Percentiles rank a stretch among this genome's conserved stretches.
These are phyloP conservation scores for Cyprinodon diabolis DNA, from an alignment of 2,797 vertebrate genomes.

Conservation along the genomic window DNA sequence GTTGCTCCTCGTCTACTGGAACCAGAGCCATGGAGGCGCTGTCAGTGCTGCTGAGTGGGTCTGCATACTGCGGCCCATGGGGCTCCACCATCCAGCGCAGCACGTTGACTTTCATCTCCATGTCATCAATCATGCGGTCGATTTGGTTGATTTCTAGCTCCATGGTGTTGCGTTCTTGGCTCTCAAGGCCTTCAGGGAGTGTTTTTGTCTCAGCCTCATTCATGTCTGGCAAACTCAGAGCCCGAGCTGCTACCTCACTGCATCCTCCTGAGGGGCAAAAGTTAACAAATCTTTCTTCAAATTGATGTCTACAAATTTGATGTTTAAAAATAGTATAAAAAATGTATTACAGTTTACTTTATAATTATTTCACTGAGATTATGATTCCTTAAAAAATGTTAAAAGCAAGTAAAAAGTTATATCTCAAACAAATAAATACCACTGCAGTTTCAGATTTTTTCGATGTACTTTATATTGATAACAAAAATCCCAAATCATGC, in stretches of 20 bases:
- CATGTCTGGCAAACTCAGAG: constrained; percentile 73
- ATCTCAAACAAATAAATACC: too few relatives aligned
- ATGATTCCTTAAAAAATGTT: too few relatives aligned
- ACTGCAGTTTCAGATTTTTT: too few relatives aligned
- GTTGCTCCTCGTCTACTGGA: constrained; percentile 69
- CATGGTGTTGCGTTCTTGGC: constrained; percentile 71
- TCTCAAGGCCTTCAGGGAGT: constrained; percentile 61
- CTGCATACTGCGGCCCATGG: constrained; percentile 60
- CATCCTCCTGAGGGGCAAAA: constrained; percentile 61
- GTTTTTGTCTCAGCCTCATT: constrained; percentile 32
- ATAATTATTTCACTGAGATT: too few relatives aligned
- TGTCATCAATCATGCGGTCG: constrained; percentile 75
- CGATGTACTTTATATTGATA: too few relatives aligned
- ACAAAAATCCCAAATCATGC: too few relatives aligned
- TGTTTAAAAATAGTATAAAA: not conserved
- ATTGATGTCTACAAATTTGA: not conserved
- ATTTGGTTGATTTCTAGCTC: constrained; percentile 74
- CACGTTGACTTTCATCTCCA: constrained; percentile 80
- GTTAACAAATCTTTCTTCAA: not conserved
- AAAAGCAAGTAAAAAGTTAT: too few relatives aligned
- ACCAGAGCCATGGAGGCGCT: constrained; percentile 73
- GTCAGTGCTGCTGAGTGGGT: constrained; percentile 72
- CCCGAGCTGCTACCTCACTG: constrained; percentile 74
- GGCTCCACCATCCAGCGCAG: constrained; percentile 79
- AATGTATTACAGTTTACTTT: not conserved